These are phyloP conservation scores for Nautilus pompilius DNA, from an alignment of 1,140 invertebrate genomes.

Conservation along the genomic window DNA sequence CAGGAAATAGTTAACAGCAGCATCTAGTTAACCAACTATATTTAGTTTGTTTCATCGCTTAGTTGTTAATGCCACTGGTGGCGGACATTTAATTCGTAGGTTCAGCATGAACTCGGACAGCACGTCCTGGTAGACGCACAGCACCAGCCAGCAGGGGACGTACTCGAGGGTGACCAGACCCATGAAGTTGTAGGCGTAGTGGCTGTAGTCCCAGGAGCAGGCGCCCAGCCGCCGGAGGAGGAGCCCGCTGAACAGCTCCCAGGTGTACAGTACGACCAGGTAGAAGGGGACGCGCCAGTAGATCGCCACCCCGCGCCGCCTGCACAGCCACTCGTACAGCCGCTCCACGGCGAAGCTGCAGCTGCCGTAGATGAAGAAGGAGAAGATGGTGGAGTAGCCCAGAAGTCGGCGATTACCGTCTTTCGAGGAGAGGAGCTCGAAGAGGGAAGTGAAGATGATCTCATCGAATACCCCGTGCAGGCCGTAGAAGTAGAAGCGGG, in stretches of 20 bases:
- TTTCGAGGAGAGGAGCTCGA: constrained; percentile 54
- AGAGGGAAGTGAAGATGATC: constrained; percentile 59
- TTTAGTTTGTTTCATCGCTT: no score
- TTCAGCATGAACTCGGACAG: constrained; percentile 30
- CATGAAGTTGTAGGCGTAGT: constrained; percentile 51
- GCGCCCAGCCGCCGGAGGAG: constrained; percentile 55
- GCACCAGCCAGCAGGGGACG: constrained; percentile 55
- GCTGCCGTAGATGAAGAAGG: constrained; percentile 58
- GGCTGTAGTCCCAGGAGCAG: constrained; percentile 61
- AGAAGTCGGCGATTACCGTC: constrained; percentile 53
- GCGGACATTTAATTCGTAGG: no score
- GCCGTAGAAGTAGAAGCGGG: constrained; percentile 58
- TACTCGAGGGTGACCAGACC: constrained; percentile 60
- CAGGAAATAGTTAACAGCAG: no score
- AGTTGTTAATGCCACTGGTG: no score
- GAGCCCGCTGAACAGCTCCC: constrained; percentile 55
- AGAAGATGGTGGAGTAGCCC: constrained; percentile 57
- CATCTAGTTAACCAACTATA: no score
- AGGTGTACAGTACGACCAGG: constrained; percentile 52
- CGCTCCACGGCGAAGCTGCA: constrained; percentile 55
- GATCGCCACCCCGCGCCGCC: constrained; percentile 10
- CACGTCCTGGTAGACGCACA: constrained; percentile 32
- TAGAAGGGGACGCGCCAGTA: constrained; percentile 54
- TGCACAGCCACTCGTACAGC: constrained; percentile 42
- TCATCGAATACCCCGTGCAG: constrained; percentile 59